phyloP scores from a whole-genome alignment of 2,113 vertebrate genomes.

The Campylorhamphus procurvoides region DNA sequence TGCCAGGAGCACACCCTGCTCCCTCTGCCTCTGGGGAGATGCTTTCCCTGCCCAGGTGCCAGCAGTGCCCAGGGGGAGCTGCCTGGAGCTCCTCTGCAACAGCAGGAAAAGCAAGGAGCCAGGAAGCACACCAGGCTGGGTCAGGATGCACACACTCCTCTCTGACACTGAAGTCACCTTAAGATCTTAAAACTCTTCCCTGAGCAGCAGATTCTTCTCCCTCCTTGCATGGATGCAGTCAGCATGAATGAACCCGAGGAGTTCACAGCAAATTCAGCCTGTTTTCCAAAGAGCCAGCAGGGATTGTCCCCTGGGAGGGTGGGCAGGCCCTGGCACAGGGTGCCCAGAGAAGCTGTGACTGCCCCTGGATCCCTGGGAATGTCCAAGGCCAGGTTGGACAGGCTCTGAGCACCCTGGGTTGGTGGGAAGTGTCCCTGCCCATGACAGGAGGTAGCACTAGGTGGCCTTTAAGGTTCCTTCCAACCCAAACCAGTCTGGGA shows the following conservation, averaged over 20 bases:
- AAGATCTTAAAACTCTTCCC: neutral
- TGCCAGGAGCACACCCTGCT: neutral
- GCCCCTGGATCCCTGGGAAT: neutral
- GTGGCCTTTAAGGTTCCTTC: neutral
- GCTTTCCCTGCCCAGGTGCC: neutral
- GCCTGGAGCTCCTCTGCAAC: neutral
- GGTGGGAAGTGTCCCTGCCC: neutral
- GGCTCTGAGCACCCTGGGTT: neutral
- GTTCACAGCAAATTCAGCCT: neutral
- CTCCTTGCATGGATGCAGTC: neutral
- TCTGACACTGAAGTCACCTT: neutral
- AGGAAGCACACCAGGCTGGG: rapidly evolving
- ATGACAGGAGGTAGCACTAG: neutral
- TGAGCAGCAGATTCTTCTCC: neutral
- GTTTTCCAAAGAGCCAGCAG: neutral
- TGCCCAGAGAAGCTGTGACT: neutral
- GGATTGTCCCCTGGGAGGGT: neutral
- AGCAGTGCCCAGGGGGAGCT: neutral
- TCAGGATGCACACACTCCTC: rapidly evolving
- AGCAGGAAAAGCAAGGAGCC: neutral
- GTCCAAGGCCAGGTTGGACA: neutral
- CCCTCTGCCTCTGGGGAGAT: neutral
- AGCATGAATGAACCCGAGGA: neutral
- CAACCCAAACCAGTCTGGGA: neutral
- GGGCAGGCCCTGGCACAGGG: neutral